Evolutionary conservation across 2,113 vertebrate genomes (phyloP), one percentile per base, ranked within the genome.

Genomic region (Neodontobutis hainanensis): DNA sequence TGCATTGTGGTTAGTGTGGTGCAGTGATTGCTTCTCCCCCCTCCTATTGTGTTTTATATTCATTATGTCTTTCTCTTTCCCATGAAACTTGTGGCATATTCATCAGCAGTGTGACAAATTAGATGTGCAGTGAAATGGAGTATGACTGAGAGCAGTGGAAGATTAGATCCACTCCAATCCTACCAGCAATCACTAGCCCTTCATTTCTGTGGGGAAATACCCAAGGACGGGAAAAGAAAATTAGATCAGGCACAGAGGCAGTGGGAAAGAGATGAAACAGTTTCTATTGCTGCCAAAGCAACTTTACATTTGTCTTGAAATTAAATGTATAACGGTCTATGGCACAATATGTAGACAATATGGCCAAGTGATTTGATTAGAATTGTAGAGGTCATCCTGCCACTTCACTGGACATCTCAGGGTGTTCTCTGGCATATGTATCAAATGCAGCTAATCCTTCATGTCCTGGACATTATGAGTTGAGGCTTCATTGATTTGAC

Each of bases 31-130:
- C 77, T 78, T 83, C 76, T 80, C 69, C 78, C 65, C 50, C 83
- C 73, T 85, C 78, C 73, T 69, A 81, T 65, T 85, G 82, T 82
- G 73, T 89, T 87, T 86, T 82, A 86, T 86, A 84, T 88, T 90
- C 83, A 88, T 87, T 85, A 84, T 84, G 81, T 82, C 84, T 61
- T 85, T 70, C 77, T 86, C 86, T 85, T 91, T 88, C 87, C 86
- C 82, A 83, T 83, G 85, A 87, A 89, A 88, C 83, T 85, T 84
- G 87, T 85, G 86, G 85, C 82, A 78, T 87, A 84, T 87, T 91
- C 83, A 89, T 89, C 86, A 88, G 88, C 85, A 88, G 83, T 86
- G 88, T 91, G 90, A 90, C 90, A 89, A 90, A 91, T 91, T 87
- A 90, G 86, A 90, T 90, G 87, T 87, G 87, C 84, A 87, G 90